A percentile compares a stretch with the other conserved stretches of the same genome.
Conservation (phyloP, 2,888 invertebrate genomes). For the Abrostola tripartita region DNA sequence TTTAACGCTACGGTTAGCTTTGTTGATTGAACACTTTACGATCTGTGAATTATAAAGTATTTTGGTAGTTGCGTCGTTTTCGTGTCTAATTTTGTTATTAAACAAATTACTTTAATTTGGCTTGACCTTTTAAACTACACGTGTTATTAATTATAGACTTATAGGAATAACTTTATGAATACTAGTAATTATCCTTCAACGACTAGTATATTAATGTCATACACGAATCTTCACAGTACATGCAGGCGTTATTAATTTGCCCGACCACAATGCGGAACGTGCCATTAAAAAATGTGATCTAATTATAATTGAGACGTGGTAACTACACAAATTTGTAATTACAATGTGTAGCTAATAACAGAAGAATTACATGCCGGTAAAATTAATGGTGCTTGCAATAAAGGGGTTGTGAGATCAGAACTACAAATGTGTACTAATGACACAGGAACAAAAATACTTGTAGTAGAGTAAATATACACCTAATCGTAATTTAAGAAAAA, state of each 20-base stretch:
- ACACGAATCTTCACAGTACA: slow-evolving; percentile 41
- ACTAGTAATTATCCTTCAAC: slow-evolving; percentile 29
- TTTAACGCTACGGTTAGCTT: slow-evolving; percentile 30
- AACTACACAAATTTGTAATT: slow-evolving; percentile 52
- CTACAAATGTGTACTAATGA: slow-evolving; percentile 28
- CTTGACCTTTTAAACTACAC: slow-evolving; percentile 33
- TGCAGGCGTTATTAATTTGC: slow-evolving; percentile 39
- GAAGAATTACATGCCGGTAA: slow-evolving; percentile 54
- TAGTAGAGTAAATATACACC: slow-evolving; percentile 15
- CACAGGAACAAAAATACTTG: slow-evolving; percentile 14
- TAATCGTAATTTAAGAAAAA: slow-evolving; percentile 5
- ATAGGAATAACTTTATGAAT: slow-evolving; percentile 18
- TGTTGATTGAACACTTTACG: too few species aligned
- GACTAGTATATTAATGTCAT: slow-evolving; percentile 49
- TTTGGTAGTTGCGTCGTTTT: slow-evolving; percentile 6
- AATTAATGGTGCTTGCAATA: slow-evolving; percentile 60
- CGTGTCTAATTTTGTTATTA: slow-evolving; percentile 4
- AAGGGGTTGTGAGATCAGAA: slow-evolving; percentile 38
- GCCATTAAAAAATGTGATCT: slow-evolving; percentile 52
- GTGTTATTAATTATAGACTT: slow-evolving; percentile 29
- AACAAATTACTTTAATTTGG: background rate
- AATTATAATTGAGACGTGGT: slow-evolving; percentile 50
- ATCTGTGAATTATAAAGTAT: slow-evolving; percentile 5
- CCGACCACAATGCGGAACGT: slow-evolving; percentile 47
- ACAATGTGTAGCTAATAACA: slow-evolving; percentile 51